A percentile compares a stretch with the other conserved stretches of the same genome.
These are phyloP conservation scores for Spicauda simplicius DNA, from an alignment of 2,888 invertebrate genomes.

Conservation along the genomic window DNA sequence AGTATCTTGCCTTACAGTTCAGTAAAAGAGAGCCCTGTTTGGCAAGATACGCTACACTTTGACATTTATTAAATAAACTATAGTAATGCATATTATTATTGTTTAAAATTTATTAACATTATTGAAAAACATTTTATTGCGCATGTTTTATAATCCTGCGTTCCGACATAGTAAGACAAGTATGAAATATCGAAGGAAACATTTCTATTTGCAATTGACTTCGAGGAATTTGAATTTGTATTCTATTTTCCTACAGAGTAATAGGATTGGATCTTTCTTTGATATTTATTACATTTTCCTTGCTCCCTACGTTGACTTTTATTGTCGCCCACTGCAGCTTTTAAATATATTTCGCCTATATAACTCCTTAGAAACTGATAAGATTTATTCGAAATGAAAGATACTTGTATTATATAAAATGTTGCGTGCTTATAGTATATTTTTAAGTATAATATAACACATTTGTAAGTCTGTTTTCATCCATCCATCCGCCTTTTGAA, in stretches of 20 bases:
- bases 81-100: too few species aligned
- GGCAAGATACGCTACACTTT: too few species aligned
- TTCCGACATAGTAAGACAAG: neutral
- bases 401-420: too few species aligned
- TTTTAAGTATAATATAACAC: too few species aligned
- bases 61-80: too few species aligned
- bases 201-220: neutral
- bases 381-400: neutral
- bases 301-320: neutral
- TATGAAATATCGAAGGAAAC: too few species aligned
- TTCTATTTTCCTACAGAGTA: neutral
- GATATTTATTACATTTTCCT: neutral
- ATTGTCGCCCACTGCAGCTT: neutral
- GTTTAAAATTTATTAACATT: too few species aligned
- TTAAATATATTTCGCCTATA: neutral
- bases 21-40: too few species aligned
- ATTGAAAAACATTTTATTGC: neutral
- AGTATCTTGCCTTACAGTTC: too few species aligned
- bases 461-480: too few species aligned
- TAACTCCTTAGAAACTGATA: neutral
- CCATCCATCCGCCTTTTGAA: too few species aligned
- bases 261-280: neutral
- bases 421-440: too few species aligned
- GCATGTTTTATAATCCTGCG: neutral
- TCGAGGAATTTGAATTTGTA: neutral